Evolutionary conservation across 2,888 invertebrate species (phyloP), one percentile per base, ranked within the genome.

Genomic region (Sesia apiformis): DNA sequence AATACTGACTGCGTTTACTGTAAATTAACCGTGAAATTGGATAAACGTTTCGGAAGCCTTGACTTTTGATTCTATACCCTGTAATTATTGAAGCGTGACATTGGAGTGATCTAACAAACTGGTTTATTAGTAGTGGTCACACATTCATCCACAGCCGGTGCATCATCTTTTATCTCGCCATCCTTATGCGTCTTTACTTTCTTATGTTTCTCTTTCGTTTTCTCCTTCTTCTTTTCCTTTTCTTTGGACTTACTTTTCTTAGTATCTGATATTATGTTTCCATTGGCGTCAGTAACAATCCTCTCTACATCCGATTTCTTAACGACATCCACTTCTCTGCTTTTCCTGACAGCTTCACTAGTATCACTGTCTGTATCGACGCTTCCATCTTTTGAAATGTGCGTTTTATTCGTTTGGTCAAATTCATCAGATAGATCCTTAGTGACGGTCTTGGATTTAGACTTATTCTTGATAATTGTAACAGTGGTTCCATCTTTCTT

Each of bases 231-330:
- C 51, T 40, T 58, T 0, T 4, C 6, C 42, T 54, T 58, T 0
- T 56, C 54, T 42, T 58, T 58, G 5, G 38, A 40, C 6, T 53
- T 54, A 4, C 6, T 8, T n/a, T 43, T 58, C 43, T 42, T 53
- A 1, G 38, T 51, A 6, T 58, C 58, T 0, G 58, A 58, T 5
- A 58, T 23, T 4, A 58, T 39, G 51, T 56, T 58, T 6, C 58
- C 58, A 4, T 54, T 4, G 5, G 23, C n/a, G 4, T 58, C 58
- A 3, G 51, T 52, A 4, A 55, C 52, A 23, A 58, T 58, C 4
- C 50, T 51, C 51, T 58, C 54, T 3, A 3, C 43, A 3, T 52
- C 51, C 4, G 8, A 52, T 4, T 52, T 53, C 43, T 53, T 56
- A 1, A 51, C 4, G 5, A 39, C 7, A 38, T 58, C 56, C 1